Conservation (phyloP, 2,113 vertebrate species). For the Hippocampus guttulatus region DNA sequence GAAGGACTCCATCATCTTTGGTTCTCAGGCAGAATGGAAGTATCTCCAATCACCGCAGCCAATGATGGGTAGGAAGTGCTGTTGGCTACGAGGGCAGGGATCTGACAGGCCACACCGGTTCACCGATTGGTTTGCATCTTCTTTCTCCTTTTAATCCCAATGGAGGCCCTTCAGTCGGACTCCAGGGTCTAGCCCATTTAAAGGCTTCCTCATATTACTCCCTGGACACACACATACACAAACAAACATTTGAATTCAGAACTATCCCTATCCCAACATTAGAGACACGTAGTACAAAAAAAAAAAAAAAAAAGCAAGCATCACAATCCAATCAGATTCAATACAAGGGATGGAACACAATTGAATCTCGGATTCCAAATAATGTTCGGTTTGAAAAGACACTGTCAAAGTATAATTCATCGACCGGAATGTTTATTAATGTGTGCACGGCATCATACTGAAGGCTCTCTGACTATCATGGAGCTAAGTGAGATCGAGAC, state of each 20-base stretch:
- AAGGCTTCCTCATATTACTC: constrained; percentile 74
- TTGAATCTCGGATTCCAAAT: neutral
- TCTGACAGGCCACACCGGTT: constrained; percentile 41
- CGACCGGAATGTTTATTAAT: neutral
- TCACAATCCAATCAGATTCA: neutral
- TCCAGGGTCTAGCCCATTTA: constrained; percentile 61
- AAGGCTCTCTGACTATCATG: neutral
- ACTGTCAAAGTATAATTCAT: neutral
- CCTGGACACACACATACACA: constrained; percentile 37
- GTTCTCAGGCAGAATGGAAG: constrained; percentile 31
- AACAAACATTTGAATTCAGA: neutral
- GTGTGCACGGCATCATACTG: neutral
- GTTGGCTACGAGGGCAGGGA: constrained; percentile 34
- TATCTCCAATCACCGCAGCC: constrained; percentile 20
- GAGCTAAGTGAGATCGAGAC: neutral
- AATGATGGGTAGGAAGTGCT: constrained; percentile 21
- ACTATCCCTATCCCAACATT: neutral
- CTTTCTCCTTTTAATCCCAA: constrained; percentile 51
- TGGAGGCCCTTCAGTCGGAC: constrained; percentile 49
- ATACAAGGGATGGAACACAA: neutral
- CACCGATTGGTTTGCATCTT: constrained; percentile 63
- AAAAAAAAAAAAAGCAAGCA: neutral
- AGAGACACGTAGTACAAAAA: neutral
- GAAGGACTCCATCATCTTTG: constrained; percentile 61
- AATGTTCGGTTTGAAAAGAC: neutral